phyloP scores from a whole-genome alignment of 2,797 vertebrate genomes.

The Potorous gilbertii region DNA sequence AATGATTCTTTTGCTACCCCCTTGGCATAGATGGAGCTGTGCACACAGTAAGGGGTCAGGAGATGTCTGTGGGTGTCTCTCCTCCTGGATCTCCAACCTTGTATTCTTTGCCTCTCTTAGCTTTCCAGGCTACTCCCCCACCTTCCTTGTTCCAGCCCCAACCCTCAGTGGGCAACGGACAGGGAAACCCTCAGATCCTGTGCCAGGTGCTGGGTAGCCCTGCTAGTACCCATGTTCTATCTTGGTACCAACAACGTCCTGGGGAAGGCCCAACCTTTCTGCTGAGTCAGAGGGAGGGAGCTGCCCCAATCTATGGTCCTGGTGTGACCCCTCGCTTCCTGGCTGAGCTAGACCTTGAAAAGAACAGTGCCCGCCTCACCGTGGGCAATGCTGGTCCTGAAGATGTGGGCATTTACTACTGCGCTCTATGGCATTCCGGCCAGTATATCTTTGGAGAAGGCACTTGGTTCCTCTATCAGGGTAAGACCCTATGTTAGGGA shows the following conservation, averaged over 20 bases:
- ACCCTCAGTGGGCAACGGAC: conserved; percentile 38
- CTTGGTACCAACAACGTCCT: conserved; percentile 57
- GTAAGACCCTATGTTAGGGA: conserved; percentile 9
- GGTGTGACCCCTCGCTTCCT: conserved; percentile 50
- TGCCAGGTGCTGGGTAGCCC: conserved; percentile 39
- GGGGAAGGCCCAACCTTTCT: conserved; percentile 38
- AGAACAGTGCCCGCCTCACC: conserved; percentile 33
- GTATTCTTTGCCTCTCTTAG: neutral
- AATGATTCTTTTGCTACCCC: neutral
- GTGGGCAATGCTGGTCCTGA: conserved; percentile 48
- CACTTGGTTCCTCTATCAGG: conserved; percentile 31
- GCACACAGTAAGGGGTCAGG: neutral
- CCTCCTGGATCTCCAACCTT: neutral
- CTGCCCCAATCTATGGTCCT: conserved; percentile 8
- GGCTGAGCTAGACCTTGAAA: conserved; percentile 20
- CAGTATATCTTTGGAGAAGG: conserved; percentile 63
- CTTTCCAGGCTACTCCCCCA: neutral
- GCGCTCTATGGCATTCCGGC: conserved; percentile 55
- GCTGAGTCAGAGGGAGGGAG: conserved; percentile 53
- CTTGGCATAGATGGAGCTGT: too few relatives aligned
- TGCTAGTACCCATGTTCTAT: conserved; percentile 16
- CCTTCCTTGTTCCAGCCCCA: conserved; percentile 27
- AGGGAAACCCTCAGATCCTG: conserved; percentile 46
- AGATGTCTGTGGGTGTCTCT: neutral
- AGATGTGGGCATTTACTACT: conserved; percentile 53